phyloP scores from a whole-genome alignment of 2,797 vertebrate genomes.

The Danio kyathit region DNA sequence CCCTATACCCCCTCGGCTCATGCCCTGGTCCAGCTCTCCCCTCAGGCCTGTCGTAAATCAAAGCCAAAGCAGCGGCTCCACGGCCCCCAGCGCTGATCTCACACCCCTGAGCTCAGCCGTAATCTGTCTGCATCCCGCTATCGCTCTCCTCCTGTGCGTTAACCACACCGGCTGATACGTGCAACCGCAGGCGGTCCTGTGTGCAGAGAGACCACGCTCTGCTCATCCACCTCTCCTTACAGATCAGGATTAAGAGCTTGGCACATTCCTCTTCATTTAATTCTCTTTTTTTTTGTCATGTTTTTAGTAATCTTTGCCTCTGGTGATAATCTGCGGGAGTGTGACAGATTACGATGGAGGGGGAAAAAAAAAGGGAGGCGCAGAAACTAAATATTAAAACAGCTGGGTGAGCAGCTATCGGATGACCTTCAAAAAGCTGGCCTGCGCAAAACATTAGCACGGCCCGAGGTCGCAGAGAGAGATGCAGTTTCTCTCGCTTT shows the following conservation, averaged over 20 bases:
- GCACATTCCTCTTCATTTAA: slow-evolving; percentile 64
- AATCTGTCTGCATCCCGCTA: slow-evolving; percentile 50
- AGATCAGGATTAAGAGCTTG: slow-evolving; percentile 71
- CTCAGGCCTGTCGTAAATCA: slow-evolving; percentile 50
- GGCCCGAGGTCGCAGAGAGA: slow-evolving; percentile 74
- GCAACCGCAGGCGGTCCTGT: slow-evolving; percentile 39
- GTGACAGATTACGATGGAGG: slow-evolving; percentile 67
- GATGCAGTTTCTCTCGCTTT: slow-evolving; percentile 68
- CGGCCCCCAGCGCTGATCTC: slow-evolving; percentile 32
- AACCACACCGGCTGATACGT: slow-evolving; percentile 28
- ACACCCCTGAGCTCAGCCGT: slow-evolving; percentile 45
- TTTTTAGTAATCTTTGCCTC: slow-evolving; percentile 71
- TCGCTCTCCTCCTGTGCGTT: slow-evolving; percentile 47
- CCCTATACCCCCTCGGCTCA: slow-evolving; percentile 31
- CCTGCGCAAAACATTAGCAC: slow-evolving; percentile 81
- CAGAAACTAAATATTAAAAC: slow-evolving; percentile 81
- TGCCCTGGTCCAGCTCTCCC: slow-evolving; percentile 34
- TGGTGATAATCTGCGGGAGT: slow-evolving; percentile 73
- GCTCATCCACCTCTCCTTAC: slow-evolving; percentile 31
- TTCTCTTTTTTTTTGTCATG: slow-evolving; percentile 64
- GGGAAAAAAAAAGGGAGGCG: slow-evolving; percentile 48
- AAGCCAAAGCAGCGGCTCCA: slow-evolving; percentile 29
- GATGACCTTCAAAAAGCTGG: slow-evolving; percentile 77
- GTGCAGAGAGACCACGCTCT: slow-evolving; percentile 38
- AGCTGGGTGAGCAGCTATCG: slow-evolving; percentile 78